Evolutionary conservation across 2,888 invertebrate genomes (phyloP).

Genomic region (Eristalis pertinax): DNA sequence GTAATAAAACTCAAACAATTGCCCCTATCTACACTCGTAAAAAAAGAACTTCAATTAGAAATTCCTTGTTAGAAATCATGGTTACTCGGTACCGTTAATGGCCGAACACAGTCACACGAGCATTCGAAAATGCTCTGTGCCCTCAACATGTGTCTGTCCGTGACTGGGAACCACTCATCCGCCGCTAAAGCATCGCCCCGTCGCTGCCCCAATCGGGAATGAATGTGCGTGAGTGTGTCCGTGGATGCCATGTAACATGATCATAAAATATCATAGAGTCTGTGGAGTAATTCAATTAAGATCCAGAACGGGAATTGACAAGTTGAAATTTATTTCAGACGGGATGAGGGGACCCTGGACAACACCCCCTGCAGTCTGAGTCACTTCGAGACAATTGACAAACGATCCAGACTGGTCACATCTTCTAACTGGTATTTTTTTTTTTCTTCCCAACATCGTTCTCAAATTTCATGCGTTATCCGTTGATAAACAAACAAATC

Average conservation of each 20-base stretch:
- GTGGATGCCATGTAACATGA: slow-evolving; percentile 2
- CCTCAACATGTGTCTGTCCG: neutral
- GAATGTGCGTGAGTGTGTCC: neutral
- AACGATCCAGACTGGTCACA: neutral
- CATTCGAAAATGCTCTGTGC: neutral
- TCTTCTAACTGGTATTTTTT: neutral
- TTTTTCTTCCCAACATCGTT: neutral
- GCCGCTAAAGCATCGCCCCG: neutral
- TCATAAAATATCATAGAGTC: slow-evolving; percentile 44
- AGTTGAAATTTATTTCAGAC: too few species aligned
- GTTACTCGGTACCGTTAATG: neutral
- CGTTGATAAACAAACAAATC: neutral
- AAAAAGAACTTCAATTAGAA: neutral
- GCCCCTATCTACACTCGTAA: neutral
- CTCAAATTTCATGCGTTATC: neutral
- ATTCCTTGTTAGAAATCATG: neutral
- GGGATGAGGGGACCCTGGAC: neutral
- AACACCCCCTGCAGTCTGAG: neutral
- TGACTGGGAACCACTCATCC: neutral
- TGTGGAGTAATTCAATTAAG: slow-evolving; percentile 60
- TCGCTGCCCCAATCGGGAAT: too few species aligned
- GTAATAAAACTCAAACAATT: neutral
- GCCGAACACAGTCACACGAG: neutral
- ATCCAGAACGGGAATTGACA: slow-evolving; percentile 40
- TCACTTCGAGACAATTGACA: neutral